A percentile compares a stretch with the other conserved stretches of the same genome.
These are phyloP conservation scores for Odontamblyopus lacepedii DNA, from an alignment of 2,797 vertebrate species.

Conservation along the genomic window DNA sequence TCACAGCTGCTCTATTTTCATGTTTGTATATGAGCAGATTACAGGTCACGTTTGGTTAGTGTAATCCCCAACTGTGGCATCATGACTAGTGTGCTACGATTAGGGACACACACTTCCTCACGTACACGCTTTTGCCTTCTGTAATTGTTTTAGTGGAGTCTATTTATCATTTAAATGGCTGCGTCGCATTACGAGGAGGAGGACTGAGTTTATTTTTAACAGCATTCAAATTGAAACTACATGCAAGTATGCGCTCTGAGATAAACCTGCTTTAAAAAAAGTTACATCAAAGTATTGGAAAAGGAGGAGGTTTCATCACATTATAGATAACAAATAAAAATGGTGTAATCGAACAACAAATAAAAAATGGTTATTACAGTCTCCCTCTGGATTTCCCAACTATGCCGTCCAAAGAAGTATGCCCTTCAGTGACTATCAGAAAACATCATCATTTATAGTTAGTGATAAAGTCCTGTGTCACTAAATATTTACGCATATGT, in stretches of 20 bases:
- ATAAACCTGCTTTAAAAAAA: neutral
- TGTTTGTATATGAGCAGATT: conserved; percentile 55
- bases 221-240: conserved; percentile 32
- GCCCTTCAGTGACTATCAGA: no score
- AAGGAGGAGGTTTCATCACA: neutral
- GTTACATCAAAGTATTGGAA: neutral
- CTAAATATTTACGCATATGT: no score
- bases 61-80: conserved; percentile 58
- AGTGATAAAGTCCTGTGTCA: no score
- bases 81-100: conserved; percentile 37
- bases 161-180: conserved; percentile 22
- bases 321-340: neutral
- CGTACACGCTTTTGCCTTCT: conserved; percentile 20
- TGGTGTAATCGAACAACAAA: no score
- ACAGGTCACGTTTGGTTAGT: conserved; percentile 51
- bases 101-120: conserved; percentile 38
- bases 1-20: conserved; percentile 27
- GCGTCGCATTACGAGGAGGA: conserved; percentile 19
- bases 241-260: neutral
- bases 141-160: conserved; percentile 10
- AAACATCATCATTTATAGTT: no score
- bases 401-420: no score
- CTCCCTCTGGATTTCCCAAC: neutral
- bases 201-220: conserved; percentile 55
- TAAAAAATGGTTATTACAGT: no score